A percentile compares a stretch with the other conserved stretches of the same genome.
These are phyloP conservation scores for Drosophila paucipuncta DNA, from an alignment of 2,888 invertebrate genomes.

Conservation along the genomic window DNA sequence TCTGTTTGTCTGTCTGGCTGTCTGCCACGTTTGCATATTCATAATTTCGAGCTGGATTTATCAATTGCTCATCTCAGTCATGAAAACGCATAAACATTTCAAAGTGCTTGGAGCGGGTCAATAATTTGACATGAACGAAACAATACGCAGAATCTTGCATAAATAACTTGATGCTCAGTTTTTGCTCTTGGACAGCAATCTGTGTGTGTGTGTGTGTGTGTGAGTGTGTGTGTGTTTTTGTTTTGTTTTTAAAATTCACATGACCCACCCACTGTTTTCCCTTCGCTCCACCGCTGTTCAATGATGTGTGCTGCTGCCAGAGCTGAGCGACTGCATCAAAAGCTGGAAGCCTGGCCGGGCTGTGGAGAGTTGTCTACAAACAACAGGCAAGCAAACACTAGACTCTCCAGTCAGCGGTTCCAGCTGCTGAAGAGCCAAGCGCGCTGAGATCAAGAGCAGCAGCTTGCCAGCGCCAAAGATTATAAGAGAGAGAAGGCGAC, in stretches of 20 bases:
- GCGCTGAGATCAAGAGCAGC: slow-evolving; percentile 55
- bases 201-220: neutral
- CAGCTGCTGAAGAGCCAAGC: slow-evolving; percentile 42
- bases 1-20: slow-evolving; percentile 11
- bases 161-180: slow-evolving; percentile 16
- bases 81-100: slow-evolving; percentile 85
- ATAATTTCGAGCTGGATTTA: slow-evolving; percentile 76
- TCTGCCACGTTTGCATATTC: slow-evolving; percentile 69
- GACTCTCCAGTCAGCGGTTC: slow-evolving; percentile 29
- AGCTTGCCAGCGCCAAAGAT: slow-evolving; percentile 22
- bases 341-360: slow-evolving; percentile 22
- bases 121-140: slow-evolving; percentile 84
- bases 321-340: slow-evolving; percentile 9
- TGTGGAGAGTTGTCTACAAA: slow-evolving; percentile 67
- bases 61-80: slow-evolving; percentile 84
- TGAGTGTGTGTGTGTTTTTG: neutral
- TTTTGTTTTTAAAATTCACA: slow-evolving; percentile 17
- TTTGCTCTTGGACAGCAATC: neutral
- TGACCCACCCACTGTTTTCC: neutral
- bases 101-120: slow-evolving; percentile 79
- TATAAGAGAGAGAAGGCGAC: slow-evolving; percentile 33
- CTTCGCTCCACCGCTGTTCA: slow-evolving; percentile 6
- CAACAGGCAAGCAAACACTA: slow-evolving; percentile 77
- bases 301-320: slow-evolving; percentile 60
- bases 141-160: slow-evolving; percentile 63